Evolutionary conservation across 2,888 invertebrate genomes (phyloP).

Genomic region (Mimachlamys varia): DNA sequence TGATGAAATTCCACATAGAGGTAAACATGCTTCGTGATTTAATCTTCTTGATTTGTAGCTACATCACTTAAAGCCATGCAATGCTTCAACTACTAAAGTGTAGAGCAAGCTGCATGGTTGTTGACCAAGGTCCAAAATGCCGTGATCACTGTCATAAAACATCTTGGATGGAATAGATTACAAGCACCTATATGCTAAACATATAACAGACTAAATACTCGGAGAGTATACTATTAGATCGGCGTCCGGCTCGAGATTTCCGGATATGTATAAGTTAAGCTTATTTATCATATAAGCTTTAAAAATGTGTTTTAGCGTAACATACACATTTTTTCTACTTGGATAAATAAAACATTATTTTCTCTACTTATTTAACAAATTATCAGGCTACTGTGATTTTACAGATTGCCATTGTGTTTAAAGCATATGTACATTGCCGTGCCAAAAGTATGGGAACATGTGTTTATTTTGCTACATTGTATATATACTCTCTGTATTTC

Average conservation of each 20-base stretch:
- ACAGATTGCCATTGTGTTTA: no score
- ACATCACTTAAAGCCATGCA: background rate
- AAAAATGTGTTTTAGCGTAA: no score
- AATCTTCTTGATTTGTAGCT: background rate
- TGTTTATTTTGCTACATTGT: no score
- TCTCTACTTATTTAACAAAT: no score
- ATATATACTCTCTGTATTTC: no score
- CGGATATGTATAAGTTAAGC: background rate
- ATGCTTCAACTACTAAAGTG: background rate
- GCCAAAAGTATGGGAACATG: no score
- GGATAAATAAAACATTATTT: no score
- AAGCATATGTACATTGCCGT: no score
- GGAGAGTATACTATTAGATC: background rate
- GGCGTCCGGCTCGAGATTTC: background rate
- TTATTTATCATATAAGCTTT: no score
- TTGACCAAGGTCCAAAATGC: constrained; percentile 31
- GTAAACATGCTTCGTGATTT: constrained; percentile 84
- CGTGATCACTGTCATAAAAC: background rate
- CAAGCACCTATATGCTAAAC: background rate
- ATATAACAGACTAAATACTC: background rate
- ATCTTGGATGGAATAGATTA: background rate
- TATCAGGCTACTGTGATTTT: no score
- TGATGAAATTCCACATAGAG: constrained; percentile 89
- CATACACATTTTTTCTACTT: no score
- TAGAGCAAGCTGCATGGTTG: background rate